Percentiles rank a stretch among this genome's conserved stretches.
Evolutionary conservation across 2,113 vertebrate genomes (phyloP).

Genomic region (Cygnus atratus): DNA sequence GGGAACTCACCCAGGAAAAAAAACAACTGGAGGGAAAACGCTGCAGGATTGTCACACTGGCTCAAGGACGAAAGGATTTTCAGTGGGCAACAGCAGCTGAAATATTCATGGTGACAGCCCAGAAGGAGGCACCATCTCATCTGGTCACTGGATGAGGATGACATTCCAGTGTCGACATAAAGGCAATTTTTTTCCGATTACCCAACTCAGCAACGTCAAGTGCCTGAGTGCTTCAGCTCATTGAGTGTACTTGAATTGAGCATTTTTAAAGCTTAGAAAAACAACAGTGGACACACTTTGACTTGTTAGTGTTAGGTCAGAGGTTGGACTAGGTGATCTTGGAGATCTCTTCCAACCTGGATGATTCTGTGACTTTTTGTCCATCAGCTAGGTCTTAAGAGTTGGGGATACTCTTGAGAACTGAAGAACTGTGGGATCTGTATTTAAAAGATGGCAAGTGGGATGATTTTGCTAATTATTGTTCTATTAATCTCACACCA

Average conservation of each 20-base stretch:
- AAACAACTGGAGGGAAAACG: not conserved
- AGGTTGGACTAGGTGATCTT: too few relatives aligned
- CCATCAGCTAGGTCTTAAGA: not conserved
- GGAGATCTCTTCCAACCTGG: too few relatives aligned
- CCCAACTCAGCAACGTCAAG: not conserved
- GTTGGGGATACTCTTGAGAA: not conserved
- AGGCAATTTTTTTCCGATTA: not conserved
- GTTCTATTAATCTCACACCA: not conserved
- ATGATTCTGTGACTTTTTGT: not conserved
- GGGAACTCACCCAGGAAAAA: not conserved
- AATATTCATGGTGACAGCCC: accelerated
- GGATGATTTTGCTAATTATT: not conserved
- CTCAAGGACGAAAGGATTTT: not conserved
- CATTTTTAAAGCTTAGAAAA: not conserved
- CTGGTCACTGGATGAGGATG: not conserved
- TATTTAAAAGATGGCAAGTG: not conserved
- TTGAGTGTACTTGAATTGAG: not conserved
- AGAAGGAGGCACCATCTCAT: not conserved
- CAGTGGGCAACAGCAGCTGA: not conserved
- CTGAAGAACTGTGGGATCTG: accelerated
- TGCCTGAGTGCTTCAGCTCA: not conserved
- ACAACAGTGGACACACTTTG: not conserved
- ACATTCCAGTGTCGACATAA: accelerated
- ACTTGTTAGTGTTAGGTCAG: too few relatives aligned
- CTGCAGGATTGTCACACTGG: not conserved